Conservation (phyloP, 2,113 vertebrate genomes). For the Cynoglossus semilaevis region DNA sequence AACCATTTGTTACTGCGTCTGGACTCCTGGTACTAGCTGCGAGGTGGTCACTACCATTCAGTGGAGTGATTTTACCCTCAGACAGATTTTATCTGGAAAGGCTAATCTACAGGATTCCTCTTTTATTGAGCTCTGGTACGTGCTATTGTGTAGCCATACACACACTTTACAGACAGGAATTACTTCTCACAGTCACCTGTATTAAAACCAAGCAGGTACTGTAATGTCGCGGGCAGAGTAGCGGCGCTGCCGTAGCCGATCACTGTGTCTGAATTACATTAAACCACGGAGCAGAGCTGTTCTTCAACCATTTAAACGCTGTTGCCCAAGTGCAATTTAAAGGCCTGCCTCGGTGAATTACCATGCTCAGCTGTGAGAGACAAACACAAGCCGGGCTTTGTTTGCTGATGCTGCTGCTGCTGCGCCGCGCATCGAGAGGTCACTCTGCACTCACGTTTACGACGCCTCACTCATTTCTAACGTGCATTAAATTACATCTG, state of each 20-base stretch:
- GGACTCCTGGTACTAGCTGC: too few relatives aligned
- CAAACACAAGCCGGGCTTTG: conserved; percentile 28
- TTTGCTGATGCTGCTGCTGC: conserved; percentile 8
- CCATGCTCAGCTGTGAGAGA: conserved; percentile 17
- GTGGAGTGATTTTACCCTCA: conserved; percentile 3
- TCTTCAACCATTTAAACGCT: conserved; percentile 50
- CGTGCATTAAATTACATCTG: conserved; percentile 58
- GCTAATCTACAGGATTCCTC: conserved; percentile 41
- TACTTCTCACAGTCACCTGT: conserved; percentile 46
- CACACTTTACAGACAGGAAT: conserved; percentile 46
- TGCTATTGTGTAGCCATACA: conserved; percentile 26
- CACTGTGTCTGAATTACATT: conserved; percentile 51
- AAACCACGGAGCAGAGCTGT: conserved; percentile 15
- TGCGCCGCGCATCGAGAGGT: conserved; percentile 34
- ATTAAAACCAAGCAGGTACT: conserved; percentile 46
- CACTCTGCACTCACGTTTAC: conserved; percentile 53
- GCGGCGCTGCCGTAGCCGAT: conserved; percentile 44
- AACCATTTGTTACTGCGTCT: background rate
- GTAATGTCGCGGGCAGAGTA: conserved; percentile 24
- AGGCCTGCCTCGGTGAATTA: conserved; percentile 25
- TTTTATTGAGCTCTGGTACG: conserved; percentile 29
- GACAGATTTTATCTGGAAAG: conserved; percentile 35
- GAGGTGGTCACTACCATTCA: too few relatives aligned
- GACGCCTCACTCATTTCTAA: conserved; percentile 42
- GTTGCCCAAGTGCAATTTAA: conserved; percentile 36